Evolutionary conservation across 2,113 vertebrate species (phyloP).

Genomic region (Ochotona princeps): DNA sequence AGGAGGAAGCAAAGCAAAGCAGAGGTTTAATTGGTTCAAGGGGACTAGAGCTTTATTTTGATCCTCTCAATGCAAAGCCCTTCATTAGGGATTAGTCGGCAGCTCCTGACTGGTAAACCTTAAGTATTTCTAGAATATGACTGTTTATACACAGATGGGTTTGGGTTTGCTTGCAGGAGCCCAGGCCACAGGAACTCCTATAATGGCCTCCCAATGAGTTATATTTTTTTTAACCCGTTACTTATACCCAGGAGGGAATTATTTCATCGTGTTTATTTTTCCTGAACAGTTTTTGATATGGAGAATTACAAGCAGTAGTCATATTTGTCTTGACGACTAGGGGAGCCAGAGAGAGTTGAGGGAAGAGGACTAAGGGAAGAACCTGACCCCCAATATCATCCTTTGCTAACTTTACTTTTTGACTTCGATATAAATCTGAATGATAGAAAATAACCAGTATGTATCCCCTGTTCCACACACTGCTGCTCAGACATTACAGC

Average conservation of each 20-base stretch:
- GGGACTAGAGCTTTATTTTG: background rate
- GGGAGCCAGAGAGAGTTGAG: background rate
- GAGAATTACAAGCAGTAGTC: background rate
- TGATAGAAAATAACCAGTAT: background rate
- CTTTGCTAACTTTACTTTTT: background rate
- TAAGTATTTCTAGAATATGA: background rate
- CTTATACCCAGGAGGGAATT: background rate
- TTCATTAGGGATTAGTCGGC: no score
- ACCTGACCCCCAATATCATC: background rate
- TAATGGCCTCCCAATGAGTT: background rate
- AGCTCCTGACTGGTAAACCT: background rate
- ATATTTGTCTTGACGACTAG: background rate
- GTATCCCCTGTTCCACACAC: background rate
- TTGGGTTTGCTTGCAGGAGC: background rate
- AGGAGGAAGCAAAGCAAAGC: background rate
- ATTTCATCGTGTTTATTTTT: background rate
- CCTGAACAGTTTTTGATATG: background rate
- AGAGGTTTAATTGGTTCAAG: background rate
- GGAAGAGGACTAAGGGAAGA: background rate
- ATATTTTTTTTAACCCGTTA: background rate
- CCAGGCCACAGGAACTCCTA: no score
- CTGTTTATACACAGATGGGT: background rate
- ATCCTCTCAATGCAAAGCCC: background rate
- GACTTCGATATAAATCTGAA: conserved; percentile 42
- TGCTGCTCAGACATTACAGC: background rate